These are phyloP conservation scores for Epizoanthus fatuus DNA, from an alignment of 92 coral and sea anemone genomes.

Conservation along the genomic window DNA sequence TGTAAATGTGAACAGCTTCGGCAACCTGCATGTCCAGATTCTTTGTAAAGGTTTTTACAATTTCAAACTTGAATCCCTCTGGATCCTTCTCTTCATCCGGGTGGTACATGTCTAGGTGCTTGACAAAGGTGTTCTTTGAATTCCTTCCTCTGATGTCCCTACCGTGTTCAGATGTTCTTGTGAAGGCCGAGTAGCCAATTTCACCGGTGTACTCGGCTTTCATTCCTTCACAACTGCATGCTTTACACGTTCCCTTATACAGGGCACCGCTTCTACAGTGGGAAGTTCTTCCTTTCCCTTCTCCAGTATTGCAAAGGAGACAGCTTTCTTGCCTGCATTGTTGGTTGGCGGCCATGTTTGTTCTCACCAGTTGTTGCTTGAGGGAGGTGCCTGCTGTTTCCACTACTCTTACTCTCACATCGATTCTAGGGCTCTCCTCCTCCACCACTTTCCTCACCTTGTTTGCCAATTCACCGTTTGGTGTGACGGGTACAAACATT, in stretches of 20 bases:
- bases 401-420: background rate
- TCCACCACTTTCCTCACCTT: background rate
- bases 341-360: conserved; percentile 1
- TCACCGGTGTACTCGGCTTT: no score
- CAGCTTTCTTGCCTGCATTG: conserved; percentile 2
- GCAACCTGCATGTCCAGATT: no score
- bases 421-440: background rate
- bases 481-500: background rate
- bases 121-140: background rate
- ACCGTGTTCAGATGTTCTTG: no score
- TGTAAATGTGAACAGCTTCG: no score
- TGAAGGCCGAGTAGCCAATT: no score
- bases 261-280: conserved; percentile 30
- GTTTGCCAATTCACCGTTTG: background rate
- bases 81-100: background rate
- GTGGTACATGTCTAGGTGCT: conserved; percentile 4
- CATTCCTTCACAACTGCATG: no score
- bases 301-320: conserved; percentile 9
- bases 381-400: no score
- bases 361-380: background rate
- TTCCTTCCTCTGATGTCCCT: no score
- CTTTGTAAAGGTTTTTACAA: background rate
- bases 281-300: background rate
- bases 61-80: background rate
- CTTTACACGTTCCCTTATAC: conserved; percentile 6